Conservation (phyloP, 92 coral and sea anemone species). For the Porites cylindrica region DNA sequence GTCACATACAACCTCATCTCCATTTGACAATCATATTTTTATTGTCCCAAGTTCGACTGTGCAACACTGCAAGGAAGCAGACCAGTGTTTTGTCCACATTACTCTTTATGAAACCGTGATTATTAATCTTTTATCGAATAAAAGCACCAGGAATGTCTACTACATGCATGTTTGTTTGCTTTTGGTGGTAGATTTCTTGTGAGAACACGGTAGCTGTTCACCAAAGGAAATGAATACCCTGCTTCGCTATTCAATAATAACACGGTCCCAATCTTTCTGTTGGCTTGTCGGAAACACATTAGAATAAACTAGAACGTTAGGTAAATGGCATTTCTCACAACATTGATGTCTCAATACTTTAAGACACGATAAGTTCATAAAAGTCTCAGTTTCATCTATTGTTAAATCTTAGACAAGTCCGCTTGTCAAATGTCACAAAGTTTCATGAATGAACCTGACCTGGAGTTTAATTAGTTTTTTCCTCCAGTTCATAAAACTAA, state of each 20-base stretch:
- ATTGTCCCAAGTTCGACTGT: constrained; percentile 40
- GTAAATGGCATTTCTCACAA: constrained; percentile 49
- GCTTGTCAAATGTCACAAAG: constrained; percentile 33
- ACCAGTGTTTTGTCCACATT: neutral
- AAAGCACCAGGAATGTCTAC: neutral
- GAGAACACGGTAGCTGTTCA: constrained; percentile 50
- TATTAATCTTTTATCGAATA: neutral
- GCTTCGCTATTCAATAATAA: constrained; percentile 52
- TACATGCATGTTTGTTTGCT: constrained; percentile 17
- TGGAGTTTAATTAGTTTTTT: constrained; percentile 46
- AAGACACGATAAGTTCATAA: constrained; percentile 43
- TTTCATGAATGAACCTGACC: constrained; percentile 41
- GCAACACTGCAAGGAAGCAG: neutral
- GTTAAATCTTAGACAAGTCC: constrained; percentile 7
- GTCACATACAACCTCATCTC: constrained; percentile 57
- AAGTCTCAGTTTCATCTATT: constrained; percentile 15
- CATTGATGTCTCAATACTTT: constrained; percentile 48
- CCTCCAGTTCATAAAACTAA: constrained; percentile 44
- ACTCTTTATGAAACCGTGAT: neutral
- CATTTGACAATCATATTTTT: constrained; percentile 63
- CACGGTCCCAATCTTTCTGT: constrained; percentile 21
- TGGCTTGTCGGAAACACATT: constrained; percentile 52
- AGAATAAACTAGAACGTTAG: constrained; percentile 50
- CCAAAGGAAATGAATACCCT: constrained; percentile 28
- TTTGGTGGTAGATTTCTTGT: constrained; percentile 26